A percentile compares a stretch with the other conserved stretches of the same genome.
Evolutionary conservation across 2,888 invertebrate genomes (phyloP).

Genomic region (Thymelicus sylvestris): DNA sequence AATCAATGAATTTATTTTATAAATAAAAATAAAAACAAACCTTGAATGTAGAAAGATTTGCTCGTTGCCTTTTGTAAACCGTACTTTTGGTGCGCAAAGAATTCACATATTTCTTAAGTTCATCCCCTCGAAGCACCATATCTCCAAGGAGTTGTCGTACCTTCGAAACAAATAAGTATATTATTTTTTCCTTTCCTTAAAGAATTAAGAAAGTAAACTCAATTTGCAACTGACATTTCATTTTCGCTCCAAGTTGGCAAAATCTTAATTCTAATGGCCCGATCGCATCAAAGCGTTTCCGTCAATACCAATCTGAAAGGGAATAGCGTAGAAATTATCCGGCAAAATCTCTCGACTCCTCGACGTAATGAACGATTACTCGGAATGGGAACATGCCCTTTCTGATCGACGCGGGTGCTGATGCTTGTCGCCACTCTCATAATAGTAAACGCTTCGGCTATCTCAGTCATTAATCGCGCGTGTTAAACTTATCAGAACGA

Average conservation of each 20-base stretch:
- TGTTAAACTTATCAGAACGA: slow-evolving; percentile 20
- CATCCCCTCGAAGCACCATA: slow-evolving; percentile 90
- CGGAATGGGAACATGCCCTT: slow-evolving; percentile 66
- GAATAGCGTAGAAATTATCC: slow-evolving; percentile 57
- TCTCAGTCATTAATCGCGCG: slow-evolving; percentile 39
- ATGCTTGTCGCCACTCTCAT: slow-evolving; percentile 34
- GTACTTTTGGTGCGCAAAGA: slow-evolving; percentile 92
- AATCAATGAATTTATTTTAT: too few species aligned
- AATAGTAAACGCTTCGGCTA: slow-evolving; percentile 19
- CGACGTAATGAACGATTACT: slow-evolving; percentile 69
- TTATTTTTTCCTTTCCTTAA: slow-evolving; percentile 8
- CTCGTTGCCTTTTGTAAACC: slow-evolving; percentile 91
- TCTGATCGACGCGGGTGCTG: slow-evolving; percentile 50
- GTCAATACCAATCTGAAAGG: slow-evolving; percentile 53
- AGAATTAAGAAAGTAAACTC: neutral
- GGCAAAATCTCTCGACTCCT: slow-evolving; percentile 54
- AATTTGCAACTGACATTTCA: neutral
- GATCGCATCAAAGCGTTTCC: slow-evolving; percentile 50
- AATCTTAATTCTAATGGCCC: slow-evolving; percentile 46
- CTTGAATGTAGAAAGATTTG: slow-evolving; percentile 89
- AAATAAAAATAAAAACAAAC: slow-evolving; percentile 53
- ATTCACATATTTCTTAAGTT: slow-evolving; percentile 93
- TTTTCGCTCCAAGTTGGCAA: neutral
- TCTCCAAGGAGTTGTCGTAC: slow-evolving; percentile 85
- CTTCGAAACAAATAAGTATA: slow-evolving; percentile 45